A percentile compares a stretch with the other conserved stretches of the same genome.
These are phyloP conservation scores for Medauroidea extradentata DNA, from an alignment of 1,140 invertebrate species.

Conservation along the genomic window DNA sequence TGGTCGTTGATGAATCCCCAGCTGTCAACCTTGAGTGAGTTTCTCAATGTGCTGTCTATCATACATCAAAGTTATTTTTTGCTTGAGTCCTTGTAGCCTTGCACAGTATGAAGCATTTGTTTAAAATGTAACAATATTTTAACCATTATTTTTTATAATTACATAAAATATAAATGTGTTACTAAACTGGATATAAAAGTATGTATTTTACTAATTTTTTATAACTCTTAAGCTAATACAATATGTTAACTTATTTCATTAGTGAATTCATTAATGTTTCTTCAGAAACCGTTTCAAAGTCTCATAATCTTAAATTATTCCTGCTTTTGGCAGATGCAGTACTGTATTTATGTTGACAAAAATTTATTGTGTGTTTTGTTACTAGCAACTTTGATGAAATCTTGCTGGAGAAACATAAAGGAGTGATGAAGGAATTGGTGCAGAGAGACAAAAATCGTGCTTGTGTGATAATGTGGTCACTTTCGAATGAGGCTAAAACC, in stretches of 20 bases:
- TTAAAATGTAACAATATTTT: no score
- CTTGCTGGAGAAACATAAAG: constrained; percentile 47
- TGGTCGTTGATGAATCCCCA: constrained; percentile 60
- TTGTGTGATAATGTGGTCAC: constrained; percentile 58
- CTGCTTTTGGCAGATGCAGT: no score
- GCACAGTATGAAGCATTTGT: no score
- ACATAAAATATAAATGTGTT: not conserved
- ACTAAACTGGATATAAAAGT: not conserved
- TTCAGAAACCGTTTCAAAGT: not conserved
- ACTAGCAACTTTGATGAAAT: constrained; percentile 15
- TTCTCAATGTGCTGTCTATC: no score
- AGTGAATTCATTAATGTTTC: not conserved
- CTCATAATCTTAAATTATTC: not conserved
- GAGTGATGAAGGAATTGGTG: constrained; percentile 50
- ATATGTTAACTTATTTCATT: no score
- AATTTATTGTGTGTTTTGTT: not conserved
- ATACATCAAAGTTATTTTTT: no score
- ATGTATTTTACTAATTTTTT: not conserved
- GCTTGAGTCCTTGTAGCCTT: no score
- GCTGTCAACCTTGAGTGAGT: constrained; percentile 53
- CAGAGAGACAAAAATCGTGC: constrained; percentile 55
- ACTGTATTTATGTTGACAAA: not conserved
- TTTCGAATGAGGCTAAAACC: constrained; percentile 55
- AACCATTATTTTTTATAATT: no score
- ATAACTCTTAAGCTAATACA: no score